phyloP scores from a whole-genome alignment of 2,888 invertebrate species.

The Sinohyriopsis cumingii region DNA sequence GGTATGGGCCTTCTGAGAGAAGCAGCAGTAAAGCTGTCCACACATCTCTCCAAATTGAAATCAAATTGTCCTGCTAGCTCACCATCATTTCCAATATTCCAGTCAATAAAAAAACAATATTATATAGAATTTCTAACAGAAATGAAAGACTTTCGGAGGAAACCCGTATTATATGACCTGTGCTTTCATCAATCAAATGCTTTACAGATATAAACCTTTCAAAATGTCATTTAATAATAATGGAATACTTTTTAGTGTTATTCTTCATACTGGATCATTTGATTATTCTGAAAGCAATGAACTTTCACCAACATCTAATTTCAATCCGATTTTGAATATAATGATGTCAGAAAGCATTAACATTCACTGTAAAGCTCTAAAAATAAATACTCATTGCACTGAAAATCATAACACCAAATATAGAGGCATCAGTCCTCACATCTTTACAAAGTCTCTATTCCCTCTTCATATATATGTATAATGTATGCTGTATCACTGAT shows the following conservation, averaged over 20 bases:
- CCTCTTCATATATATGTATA: no score
- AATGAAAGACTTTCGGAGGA: not conserved
- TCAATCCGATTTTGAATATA: no score
- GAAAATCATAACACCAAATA: no score
- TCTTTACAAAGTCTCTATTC: no score
- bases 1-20: not conserved
- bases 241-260: not conserved
- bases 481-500: no score
- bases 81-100: slow-evolving; percentile 1
- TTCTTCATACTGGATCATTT: not conserved
- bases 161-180: not conserved
- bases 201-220: not conserved
- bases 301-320: no score
- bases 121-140: not conserved
- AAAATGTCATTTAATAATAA: not conserved
- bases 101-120: not conserved
- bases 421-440: no score
- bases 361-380: no score
- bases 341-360: no score
- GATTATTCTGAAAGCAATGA: no score
- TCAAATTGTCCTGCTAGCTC: not conserved
- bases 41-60: slow-evolving; percentile 4
- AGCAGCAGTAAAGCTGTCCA: slow-evolving; percentile 7
- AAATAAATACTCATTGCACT: no score
- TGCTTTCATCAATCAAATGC: not conserved